Base-by-base conservation (phyloP, 53 echinoderm and acorn worm genomes). In the Stichopus horrens region DNA sequence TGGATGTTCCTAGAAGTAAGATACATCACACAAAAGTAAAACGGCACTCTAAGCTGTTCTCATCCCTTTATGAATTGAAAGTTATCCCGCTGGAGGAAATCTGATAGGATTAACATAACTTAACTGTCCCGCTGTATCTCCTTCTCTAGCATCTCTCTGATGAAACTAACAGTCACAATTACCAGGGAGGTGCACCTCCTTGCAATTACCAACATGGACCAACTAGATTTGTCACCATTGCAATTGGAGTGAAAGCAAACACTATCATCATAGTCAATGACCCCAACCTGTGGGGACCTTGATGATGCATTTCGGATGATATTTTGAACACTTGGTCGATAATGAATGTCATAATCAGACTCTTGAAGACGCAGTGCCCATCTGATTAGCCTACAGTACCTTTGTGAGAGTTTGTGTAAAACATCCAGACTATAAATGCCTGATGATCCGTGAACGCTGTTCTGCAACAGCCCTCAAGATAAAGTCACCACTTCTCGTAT, bases 401-500 rank as follows among this genome's bases (percentile, higher is more conserved):
- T 14, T 76, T 76, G 3, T 23, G 16, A 4, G 4, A 7, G 6
- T 76, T 76, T 7, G 5, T 76, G 9, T 37, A 51, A 22, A 76
- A 37, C 76, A 76, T 9, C 76, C 74, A 86, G 10, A 86, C 86
- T 52, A 89, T n/a, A n/a, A n/a, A 83, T 7, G 89, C 89, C 73
- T 89, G 89, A 55, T 89, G 88, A 55, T 81, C 89, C 20, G 89
- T 79, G 6, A 65, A 66, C 23, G 66, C 86, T 65, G 52, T 66
- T 6, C 52, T 22, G 37, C 54, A 1, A 22, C 9, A 14, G 5
- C 10, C 9, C 18, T 73, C 63, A 77, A 57, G 88, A 21, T 93
- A 93, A 6, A 60, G 75, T 21, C 77, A 53, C 92, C 86, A 93
- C 54, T 77, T 91, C 8, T 86, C 79, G 37, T 83, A 58, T 9